phyloP scores from a whole-genome alignment of 2,888 invertebrate species.

The Drosophila kuntzei region DNA sequence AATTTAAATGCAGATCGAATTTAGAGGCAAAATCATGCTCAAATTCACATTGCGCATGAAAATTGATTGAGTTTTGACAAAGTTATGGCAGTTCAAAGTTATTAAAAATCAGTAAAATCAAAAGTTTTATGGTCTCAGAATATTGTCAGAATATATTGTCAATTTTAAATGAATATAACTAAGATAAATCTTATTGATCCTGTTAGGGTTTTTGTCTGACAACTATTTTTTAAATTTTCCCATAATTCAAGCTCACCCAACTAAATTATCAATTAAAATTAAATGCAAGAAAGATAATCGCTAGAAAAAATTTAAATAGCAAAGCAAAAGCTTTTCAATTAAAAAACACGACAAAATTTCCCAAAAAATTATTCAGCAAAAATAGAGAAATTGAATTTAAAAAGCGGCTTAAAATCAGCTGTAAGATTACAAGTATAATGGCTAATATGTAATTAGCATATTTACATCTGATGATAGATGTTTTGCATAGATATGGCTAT shows the following conservation, averaged over 20 bases:
- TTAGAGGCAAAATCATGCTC: too few species aligned
- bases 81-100: too few species aligned
- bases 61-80: too few species aligned
- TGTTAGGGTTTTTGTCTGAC: too few species aligned
- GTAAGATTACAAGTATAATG: slow-evolving; percentile 30
- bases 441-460: slow-evolving; percentile 51
- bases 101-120: too few species aligned
- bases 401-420: slow-evolving; percentile 19
- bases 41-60: too few species aligned
- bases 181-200: too few species aligned
- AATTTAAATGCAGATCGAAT: too few species aligned
- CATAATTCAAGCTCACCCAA: background rate
- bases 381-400: slow-evolving; percentile 10
- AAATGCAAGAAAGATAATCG: slow-evolving; percentile 1
- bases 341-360: background rate
- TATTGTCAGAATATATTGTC: too few species aligned
- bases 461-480: slow-evolving; percentile 31
- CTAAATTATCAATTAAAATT: background rate
- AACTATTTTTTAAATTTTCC: background rate
- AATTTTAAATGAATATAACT: too few species aligned
- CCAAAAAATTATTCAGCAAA: slow-evolving; percentile 2
- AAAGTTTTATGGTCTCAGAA: too few species aligned
- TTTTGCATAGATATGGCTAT: slow-evolving; percentile 49
- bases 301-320: background rate
- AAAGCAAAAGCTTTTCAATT: slow-evolving; percentile 1